These are phyloP conservation scores for Papilio aristodemus DNA, from an alignment of 1,140 invertebrate genomes.

Conservation along the genomic window DNA sequence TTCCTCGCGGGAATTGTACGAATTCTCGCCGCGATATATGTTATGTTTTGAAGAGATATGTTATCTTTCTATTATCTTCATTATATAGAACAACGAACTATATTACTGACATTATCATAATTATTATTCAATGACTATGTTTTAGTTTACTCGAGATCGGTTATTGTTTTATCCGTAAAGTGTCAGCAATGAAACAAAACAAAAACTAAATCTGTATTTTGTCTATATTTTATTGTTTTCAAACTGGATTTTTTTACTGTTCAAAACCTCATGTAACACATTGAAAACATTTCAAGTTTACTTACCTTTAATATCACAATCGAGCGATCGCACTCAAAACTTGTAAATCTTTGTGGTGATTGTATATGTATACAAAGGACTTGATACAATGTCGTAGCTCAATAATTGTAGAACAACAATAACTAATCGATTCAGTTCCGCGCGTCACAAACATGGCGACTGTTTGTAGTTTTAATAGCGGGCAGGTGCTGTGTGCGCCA, in stretches of 20 bases:
- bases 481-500: neutral
- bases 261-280: no score
- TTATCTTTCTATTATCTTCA: neutral
- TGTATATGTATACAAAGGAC: neutral
- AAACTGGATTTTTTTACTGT: no score
- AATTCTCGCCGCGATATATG: neutral
- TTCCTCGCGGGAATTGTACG: neutral
- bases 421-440: neutral
- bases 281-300: no score
- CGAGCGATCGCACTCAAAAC: neutral
- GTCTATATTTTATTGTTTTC: no score
- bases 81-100: constrained; percentile 12
- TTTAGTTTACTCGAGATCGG: neutral
- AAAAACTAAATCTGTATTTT: neutral
- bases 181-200: neutral
- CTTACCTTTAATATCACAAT: no score
- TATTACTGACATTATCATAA: neutral
- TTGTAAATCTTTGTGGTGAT: neutral
- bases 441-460: constrained; percentile 15
- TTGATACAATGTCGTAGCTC: neutral
- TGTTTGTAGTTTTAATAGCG: constrained; percentile 5
- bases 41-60: constrained; percentile 5
- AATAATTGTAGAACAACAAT: constrained; percentile 10
- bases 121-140: neutral
- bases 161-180: no score